These are phyloP conservation scores for Lycopodina hypogea DNA, from an alignment of 37 sponge, comb jelly and placozoan genomes.

Conservation along the genomic window DNA sequence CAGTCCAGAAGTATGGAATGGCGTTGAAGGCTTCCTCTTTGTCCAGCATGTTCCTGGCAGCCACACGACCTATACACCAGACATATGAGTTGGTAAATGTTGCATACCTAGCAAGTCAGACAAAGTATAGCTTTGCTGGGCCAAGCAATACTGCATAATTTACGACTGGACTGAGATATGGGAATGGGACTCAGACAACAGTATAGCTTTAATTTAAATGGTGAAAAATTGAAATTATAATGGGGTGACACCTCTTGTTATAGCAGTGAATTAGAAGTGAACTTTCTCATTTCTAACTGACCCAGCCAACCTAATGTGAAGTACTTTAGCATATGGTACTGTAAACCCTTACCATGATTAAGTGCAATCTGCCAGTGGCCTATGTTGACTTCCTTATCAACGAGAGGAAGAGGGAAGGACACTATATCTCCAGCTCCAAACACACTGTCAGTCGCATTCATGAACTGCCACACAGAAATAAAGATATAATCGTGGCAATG, in stretches of 20 bases:
- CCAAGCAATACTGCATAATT: neutral
- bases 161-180: too few species aligned
- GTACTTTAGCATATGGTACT: neutral
- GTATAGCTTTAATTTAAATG: too few species aligned
- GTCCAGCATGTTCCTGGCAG: constrained; percentile 84
- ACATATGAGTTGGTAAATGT: too few species aligned
- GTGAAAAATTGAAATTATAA: too few species aligned
- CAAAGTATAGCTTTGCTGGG: too few species aligned
- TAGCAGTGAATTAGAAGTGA: too few species aligned
- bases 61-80: constrained; percentile 58
- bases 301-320: too few species aligned
- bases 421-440: constrained; percentile 93
- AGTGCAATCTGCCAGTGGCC: constrained; percentile 96
- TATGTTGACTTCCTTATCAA: constrained; percentile 64
- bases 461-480: constrained; percentile 26
- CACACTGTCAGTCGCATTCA: constrained; percentile 73
- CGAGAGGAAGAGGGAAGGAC: constrained; percentile 76
- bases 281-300: too few species aligned
- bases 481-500: neutral
- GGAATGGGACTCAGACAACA: too few species aligned
- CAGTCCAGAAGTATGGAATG: constrained; percentile 96
- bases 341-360: constrained; percentile 64
- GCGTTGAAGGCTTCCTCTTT: constrained; percentile 62
- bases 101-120: neutral
- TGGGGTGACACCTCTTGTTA: too few species aligned